A percentile compares a stretch with the other conserved stretches of the same genome.
These are phyloP conservation scores for Phaedon cochleariae DNA, from an alignment of 2,888 invertebrate genomes.

Conservation along the genomic window DNA sequence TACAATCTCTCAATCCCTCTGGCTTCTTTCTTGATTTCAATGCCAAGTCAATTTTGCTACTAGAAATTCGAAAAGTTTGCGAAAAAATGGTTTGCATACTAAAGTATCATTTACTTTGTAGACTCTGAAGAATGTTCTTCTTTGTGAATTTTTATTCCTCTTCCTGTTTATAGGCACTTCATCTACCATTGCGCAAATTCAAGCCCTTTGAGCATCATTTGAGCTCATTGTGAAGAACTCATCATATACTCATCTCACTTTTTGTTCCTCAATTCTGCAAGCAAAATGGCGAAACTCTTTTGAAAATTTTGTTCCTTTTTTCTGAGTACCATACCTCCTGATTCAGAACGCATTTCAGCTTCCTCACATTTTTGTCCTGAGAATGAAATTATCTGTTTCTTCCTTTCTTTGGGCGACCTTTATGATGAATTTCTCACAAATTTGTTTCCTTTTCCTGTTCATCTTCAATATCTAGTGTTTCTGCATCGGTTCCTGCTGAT, in stretches of 20 bases:
- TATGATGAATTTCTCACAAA: too few relatives aligned
- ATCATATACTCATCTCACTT: not conserved
- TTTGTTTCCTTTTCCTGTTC: too few relatives aligned
- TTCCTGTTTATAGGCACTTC: constrained; percentile 16
- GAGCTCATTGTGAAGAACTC: not conserved
- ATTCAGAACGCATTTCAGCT: not conserved
- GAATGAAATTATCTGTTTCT: constrained; percentile 5
- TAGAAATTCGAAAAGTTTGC: too few relatives aligned
- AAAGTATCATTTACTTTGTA: constrained; percentile 10
- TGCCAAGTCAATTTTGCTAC: too few relatives aligned
- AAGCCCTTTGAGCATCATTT: not conserved
- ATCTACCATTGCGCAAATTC: constrained; percentile 13
- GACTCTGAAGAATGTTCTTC: constrained; percentile 9
- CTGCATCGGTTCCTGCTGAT: too few relatives aligned
- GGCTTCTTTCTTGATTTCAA: too few relatives aligned
- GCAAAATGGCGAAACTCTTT: not conserved
- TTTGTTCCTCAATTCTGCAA: not conserved
- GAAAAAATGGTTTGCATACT: constrained; percentile 20
- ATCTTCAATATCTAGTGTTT: too few relatives aligned
- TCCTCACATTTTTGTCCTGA: not conserved
- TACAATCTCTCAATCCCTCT: too few relatives aligned
- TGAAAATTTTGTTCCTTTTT: not conserved
- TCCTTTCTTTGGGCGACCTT: constrained; percentile 14
- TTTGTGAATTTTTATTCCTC: constrained; percentile 15
- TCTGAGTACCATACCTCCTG: not conserved